A percentile compares a stretch with the other conserved stretches of the same genome.
Evolutionary conservation across 1,140 invertebrate species (phyloP).

Genomic region (Eriosoma lanigerum): DNA sequence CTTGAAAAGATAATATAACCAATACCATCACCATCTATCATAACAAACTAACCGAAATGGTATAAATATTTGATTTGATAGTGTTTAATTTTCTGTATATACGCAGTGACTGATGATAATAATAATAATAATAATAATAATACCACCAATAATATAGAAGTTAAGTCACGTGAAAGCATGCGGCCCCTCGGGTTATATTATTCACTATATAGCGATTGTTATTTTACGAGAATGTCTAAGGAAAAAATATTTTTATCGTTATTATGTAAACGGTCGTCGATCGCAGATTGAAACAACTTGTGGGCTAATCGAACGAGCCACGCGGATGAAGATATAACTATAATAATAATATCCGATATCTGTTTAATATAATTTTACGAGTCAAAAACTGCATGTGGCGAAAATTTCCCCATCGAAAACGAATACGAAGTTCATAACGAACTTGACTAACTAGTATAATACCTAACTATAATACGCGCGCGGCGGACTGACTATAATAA

Average conservation of each 20-base stretch:
- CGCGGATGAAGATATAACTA: too few species aligned
- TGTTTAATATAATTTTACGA: too few species aligned
- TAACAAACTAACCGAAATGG: too few species aligned
- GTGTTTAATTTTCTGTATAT: too few species aligned
- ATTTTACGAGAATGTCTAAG: not conserved
- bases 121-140: not conserved
- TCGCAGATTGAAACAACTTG: not conserved
- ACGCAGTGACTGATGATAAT: too few species aligned
- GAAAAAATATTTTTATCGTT: conserved; percentile 28
- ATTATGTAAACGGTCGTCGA: conserved; percentile 49
- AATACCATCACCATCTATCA: too few species aligned
- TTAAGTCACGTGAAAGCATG: conserved; percentile 49
- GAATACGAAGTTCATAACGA: not conserved
- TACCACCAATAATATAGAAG: not conserved
- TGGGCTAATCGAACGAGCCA: too few species aligned
- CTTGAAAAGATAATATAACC: too few species aligned
- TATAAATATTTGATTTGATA: too few species aligned
- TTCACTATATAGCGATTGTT: not conserved
- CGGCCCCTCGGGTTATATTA: conserved; percentile 6
- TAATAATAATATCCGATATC: too few species aligned
- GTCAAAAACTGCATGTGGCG: too few species aligned
- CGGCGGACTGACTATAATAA: too few species aligned
- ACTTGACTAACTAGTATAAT: not conserved
- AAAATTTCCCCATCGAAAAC: conserved; percentile 15
- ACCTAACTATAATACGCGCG: not conserved